Base-by-base conservation (phyloP, 2,888 invertebrate genomes). In the Ochropleura leucogaster region DNA sequence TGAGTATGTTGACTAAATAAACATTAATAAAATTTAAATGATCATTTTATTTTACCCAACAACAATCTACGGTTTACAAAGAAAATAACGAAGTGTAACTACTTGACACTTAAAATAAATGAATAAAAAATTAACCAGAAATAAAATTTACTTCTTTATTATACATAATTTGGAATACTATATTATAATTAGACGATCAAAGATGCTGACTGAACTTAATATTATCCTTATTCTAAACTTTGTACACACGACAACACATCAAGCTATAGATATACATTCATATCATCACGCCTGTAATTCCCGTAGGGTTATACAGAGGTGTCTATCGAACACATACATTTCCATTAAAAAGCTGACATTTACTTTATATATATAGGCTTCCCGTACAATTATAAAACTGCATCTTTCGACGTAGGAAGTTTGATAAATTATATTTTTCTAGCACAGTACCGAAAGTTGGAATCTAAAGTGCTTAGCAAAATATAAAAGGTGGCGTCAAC, bases 1-100 rank as follows among this genome's bases (percentile, higher is more conserved):
- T 80, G 75, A 86, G 72, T 82, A 87, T 90, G 94, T 94, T 94
- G 93, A 94, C 91, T 93, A 93, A 95, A 94, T 95, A 93, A 94
- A 94, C 90, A 90, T 89, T 86, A 88, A 86, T 80, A 89, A 87
- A 91, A 90, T 89, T 89, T 85, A 83, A 76, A 79, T 75, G 67
- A 85, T 88, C 62, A 84, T 88, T 90, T 90, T 90, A 89, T 90
- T 90, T 89, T 84, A 47, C 73, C 80, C 84, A 82, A 80, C 81
- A 87, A 89, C 84, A 86, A 82, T 79, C 82, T 88, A 87, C 77
- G 65, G 72, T 74, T 67, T 67, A 77, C 73, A 78, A 84, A 74
- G 75, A 73, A 82, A 80, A 76, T 68, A 84, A 82, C 65, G n/a
- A 47, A 63, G 71, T 71, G 53, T 70, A 62, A 68, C 51, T 62